Base-by-base conservation (phyloP, 2,888 invertebrate species). In the Cynaeus angustus region DNA sequence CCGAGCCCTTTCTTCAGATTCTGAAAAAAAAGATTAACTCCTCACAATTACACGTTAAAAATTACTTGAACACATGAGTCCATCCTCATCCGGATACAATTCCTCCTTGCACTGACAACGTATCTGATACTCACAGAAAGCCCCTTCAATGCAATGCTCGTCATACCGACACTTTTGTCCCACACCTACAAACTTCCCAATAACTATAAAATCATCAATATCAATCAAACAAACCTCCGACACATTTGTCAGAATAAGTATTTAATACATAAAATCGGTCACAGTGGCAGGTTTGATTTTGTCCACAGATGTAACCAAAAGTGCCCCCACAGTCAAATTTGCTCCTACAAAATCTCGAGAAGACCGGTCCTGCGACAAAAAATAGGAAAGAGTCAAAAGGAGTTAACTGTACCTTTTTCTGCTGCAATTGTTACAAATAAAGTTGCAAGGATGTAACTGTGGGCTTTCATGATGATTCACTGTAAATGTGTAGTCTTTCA, bases 141-240 rank as follows among this genome's bases (percentile, higher is more conserved):
- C 85, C 3, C 83, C 84, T 46, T 83, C 82, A 64, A 85, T 83
- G 72, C 85, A 85, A 64, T 85, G 84, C 66, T 83, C 83, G 72
- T 85, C 85, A 66, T 85, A 85, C 46, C 79, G 73, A 74, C 85
- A 85, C 72, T 74, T 80, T 70, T 84, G 80, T 58, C 82, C 82
- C 0, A 85, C 78, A 66, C 80, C 85, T 85, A 65, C 3, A 50
- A 26, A 50, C 26, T 3, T 37, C 6, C 13, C 33, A 43, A 50
- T 33, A 62, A 69, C n/a, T 10, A 56, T 9, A 13, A 8, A 37
- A 43, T 38, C n/a, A 12, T 41, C 26, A 61, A 45, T 21, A 46
- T 30, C 21, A 33, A 21, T n/a, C n/a, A n/a, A 38, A 37, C 69
- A 70, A 70, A 84, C 84, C 79, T 76, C 84, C 85, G 46, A 84